A percentile compares a stretch with the other conserved stretches of the same genome.
phyloP scores from a whole-genome alignment of 2,888 invertebrate species.

The Spicauda simplicius region DNA sequence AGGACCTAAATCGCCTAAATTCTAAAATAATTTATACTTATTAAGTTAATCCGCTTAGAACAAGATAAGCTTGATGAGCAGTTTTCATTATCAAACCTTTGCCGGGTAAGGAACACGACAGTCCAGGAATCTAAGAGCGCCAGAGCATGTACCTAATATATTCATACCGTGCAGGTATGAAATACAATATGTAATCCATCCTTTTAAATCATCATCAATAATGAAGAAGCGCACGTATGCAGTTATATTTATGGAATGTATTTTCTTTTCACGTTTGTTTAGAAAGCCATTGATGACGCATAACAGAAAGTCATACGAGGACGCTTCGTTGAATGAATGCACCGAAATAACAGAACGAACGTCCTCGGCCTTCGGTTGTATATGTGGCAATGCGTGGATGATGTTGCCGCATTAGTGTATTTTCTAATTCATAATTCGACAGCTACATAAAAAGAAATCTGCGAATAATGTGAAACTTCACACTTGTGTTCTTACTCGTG shows the following conservation, averaged over 20 bases:
- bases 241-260: constrained; percentile 14
- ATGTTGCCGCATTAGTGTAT: constrained; percentile 29
- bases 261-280: constrained; percentile 39
- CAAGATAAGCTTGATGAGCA: too few species aligned
- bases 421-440: not conserved
- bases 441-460: not conserved
- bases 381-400: constrained; percentile 33
- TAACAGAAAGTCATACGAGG: constrained; percentile 58
- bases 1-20: too few species aligned
- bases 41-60: too few species aligned
- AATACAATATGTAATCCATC: too few species aligned
- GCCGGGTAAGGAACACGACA: too few species aligned
- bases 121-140: too few species aligned
- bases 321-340: constrained; percentile 70
- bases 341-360: constrained; percentile 68
- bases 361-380: constrained; percentile 67
- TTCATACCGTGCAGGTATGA: too few species aligned
- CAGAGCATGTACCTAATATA: too few species aligned
- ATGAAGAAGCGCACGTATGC: too few species aligned
- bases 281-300: constrained; percentile 53
- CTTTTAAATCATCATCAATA: too few species aligned
- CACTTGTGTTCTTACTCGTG: not conserved
- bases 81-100: too few species aligned
- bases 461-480: not conserved
- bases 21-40: too few species aligned